These are phyloP conservation scores for Oncorhynchus tshawytscha DNA, from an alignment of 2,113 vertebrate species.

Conservation along the genomic window DNA sequence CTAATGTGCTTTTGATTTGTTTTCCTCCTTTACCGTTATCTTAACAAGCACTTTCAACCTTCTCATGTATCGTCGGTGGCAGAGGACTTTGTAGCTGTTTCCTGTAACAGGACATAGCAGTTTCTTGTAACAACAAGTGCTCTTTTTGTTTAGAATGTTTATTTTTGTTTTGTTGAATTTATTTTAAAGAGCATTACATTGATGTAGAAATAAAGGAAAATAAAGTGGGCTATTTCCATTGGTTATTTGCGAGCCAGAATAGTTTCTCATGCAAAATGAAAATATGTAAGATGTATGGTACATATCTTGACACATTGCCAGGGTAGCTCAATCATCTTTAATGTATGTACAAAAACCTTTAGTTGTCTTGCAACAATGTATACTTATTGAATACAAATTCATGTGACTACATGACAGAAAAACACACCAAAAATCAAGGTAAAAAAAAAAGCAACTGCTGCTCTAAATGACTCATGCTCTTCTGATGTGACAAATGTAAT, in stretches of 20 bases:
- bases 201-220: constrained; percentile 71
- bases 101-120: constrained; percentile 52
- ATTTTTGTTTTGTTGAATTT: constrained; percentile 70
- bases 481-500: constrained; percentile 49
- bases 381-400: constrained; percentile 64
- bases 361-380: constrained; percentile 63
- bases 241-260: constrained; percentile 31
- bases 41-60: constrained; percentile 68
- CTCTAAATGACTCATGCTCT: constrained; percentile 67
- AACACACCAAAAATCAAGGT: constrained; percentile 57
- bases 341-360: constrained; percentile 61
- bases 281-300: neutral
- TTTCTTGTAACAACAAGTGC: constrained; percentile 73
- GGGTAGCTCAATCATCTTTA: constrained; percentile 62
- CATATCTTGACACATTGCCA: constrained; percentile 20
- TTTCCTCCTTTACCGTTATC: constrained; percentile 15
- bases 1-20: constrained; percentile 42
- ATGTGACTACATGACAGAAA: constrained; percentile 56
- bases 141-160: constrained; percentile 68
- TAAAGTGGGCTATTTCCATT: constrained; percentile 58
- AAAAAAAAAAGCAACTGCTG: constrained; percentile 43
- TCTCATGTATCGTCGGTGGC: constrained; percentile 45
- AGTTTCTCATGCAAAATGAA: neutral
- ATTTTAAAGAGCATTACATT: constrained; percentile 68
- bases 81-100: constrained; percentile 66